Evolutionary conservation across 2,797 vertebrate species (phyloP).

Genomic region (Lithobates pipiens): DNA sequence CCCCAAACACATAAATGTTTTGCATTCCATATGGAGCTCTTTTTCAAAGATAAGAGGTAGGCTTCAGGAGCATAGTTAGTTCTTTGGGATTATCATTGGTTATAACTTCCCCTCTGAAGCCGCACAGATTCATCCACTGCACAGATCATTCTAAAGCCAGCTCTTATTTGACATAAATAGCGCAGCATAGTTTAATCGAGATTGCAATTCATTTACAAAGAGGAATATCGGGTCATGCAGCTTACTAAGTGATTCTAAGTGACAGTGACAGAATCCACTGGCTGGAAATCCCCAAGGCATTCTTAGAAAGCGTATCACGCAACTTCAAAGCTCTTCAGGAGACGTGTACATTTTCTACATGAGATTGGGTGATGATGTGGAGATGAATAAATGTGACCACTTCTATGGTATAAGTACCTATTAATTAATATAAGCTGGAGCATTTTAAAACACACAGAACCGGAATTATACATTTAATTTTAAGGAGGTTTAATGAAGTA

Average conservation of each 20-base stretch:
- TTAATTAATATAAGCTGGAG: slow-evolving; percentile 2
- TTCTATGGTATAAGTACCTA: neutral
- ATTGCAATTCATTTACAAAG: slow-evolving; percentile 56
- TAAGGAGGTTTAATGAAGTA: neutral
- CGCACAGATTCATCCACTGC: neutral
- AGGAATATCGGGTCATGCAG: slow-evolving; percentile 55
- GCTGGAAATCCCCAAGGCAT: slow-evolving; percentile 54
- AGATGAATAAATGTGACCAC: slow-evolving; percentile 14
- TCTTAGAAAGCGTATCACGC: slow-evolving; percentile 48
- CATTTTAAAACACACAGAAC: neutral
- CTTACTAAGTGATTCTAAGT: slow-evolving; percentile 57
- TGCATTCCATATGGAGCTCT: neutral
- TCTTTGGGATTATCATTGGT: slow-evolving; percentile 10
- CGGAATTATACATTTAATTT: neutral
- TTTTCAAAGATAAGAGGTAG: no score
- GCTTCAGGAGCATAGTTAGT: neutral
- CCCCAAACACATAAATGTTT: neutral
- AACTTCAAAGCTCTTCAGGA: slow-evolving; percentile 50
- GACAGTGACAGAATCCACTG: slow-evolving; percentile 58
- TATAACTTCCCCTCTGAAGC: slow-evolving; percentile 16
- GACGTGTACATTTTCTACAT: slow-evolving; percentile 39
- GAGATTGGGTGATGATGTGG: neutral
- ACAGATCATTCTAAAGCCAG: slow-evolving; percentile 30
- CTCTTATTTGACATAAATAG: slow-evolving; percentile 53
- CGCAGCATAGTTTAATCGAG: slow-evolving; percentile 39